Conservation (phyloP, 2,888 invertebrate genomes). For the Drosophila atripex region DNA sequence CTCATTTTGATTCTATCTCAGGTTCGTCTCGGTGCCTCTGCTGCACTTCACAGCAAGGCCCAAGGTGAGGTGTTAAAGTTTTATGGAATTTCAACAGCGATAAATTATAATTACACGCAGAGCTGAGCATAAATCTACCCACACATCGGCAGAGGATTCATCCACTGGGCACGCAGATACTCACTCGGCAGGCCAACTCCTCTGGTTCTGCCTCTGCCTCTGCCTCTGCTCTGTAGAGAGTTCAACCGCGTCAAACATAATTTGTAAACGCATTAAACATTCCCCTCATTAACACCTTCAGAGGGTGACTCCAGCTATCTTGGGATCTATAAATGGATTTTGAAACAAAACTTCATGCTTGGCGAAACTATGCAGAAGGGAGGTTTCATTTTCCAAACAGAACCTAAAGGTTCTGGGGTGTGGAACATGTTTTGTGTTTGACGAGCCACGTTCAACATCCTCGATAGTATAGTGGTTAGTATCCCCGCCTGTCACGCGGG, state of each 20-base stretch:
- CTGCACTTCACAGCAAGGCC: constrained; percentile 47
- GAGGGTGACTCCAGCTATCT: constrained; percentile 19
- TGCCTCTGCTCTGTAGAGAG: constrained; percentile 23
- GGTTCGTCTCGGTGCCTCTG: constrained; percentile 22
- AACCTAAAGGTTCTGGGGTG: constrained; percentile 1
- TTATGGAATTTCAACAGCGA: constrained; percentile 65
- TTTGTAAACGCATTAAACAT: constrained; percentile 57
- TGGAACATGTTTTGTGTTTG: constrained; percentile 4
- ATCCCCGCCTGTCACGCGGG: constrained; percentile 70
- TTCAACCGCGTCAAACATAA: constrained; percentile 54
- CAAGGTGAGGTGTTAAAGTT: constrained; percentile 65
- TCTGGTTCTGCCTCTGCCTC: constrained; percentile 29
- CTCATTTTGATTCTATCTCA: constrained; percentile 33
- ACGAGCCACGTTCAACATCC: constrained; percentile 42
- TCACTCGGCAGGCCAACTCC: constrained; percentile 27
- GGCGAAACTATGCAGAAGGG: constrained; percentile 1
- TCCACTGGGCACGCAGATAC: constrained; percentile 11
- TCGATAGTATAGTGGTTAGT: constrained; percentile 71
- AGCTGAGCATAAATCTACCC: constrained; percentile 55
- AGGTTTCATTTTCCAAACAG: neutral
- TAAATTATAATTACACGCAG: constrained; percentile 67
- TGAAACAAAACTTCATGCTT: constrained; percentile 8
- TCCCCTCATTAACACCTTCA: constrained; percentile 55
- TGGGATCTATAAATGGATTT: constrained; percentile 17
- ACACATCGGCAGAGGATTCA: constrained; percentile 29